Evolutionary conservation across 1,140 invertebrate genomes (phyloP).

Genomic region (Globodera rostochiensis): DNA sequence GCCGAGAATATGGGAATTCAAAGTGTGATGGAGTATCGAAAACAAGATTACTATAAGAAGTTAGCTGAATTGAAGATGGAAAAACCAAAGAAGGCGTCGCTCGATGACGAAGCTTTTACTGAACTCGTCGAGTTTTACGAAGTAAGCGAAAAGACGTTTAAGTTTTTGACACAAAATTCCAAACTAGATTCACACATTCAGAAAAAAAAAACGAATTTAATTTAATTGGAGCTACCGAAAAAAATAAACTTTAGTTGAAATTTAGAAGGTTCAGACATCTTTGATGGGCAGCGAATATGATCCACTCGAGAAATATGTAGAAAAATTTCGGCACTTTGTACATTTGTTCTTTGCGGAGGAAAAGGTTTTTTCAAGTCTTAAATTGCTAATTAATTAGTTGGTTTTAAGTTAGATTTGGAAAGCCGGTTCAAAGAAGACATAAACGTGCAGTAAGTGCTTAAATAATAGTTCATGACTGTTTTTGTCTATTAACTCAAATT

Average conservation of each 20-base stretch:
- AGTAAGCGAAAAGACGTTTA: background rate
- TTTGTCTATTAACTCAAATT: no score
- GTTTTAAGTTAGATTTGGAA: slow-evolving; percentile 20
- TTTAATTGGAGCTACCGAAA: background rate
- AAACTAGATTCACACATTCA: no score
- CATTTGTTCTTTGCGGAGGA: slow-evolving; percentile 20
- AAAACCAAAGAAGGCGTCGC: background rate
- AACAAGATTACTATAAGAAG: background rate
- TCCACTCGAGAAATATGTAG: slow-evolving; percentile 5
- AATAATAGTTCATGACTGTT: no score
- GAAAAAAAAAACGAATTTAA: background rate
- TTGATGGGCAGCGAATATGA: background rate
- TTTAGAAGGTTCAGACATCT: background rate
- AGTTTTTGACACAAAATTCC: background rate
- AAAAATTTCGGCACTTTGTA: slow-evolving; percentile 14
- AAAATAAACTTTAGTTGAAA: background rate
- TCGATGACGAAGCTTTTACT: no score
- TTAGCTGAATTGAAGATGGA: background rate
- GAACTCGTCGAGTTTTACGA: background rate
- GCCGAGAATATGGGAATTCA: no score
- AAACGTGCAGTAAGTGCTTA: slow-evolving; percentile 1
- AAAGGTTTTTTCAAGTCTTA: slow-evolving; percentile 13
- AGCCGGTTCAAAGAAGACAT: slow-evolving; percentile 12
- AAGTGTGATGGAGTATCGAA: background rate
- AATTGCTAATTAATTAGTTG: background rate